Evolutionary conservation across 1,140 invertebrate species (phyloP).

Genomic region (Nephotettix cincticeps): DNA sequence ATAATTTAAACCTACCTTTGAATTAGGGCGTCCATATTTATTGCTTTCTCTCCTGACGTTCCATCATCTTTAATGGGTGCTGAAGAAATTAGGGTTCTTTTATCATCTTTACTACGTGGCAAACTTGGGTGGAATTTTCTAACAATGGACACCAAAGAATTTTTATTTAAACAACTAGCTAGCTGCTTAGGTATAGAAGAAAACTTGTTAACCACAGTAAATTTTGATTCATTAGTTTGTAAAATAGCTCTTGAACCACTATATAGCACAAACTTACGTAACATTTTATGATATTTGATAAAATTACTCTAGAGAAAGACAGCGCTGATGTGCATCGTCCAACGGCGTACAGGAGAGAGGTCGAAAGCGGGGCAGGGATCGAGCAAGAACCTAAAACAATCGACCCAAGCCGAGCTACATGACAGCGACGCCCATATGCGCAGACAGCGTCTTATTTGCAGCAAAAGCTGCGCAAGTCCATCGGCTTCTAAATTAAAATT

Average conservation of each 20-base stretch:
- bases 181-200: background rate
- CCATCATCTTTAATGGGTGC: conserved; percentile 63
- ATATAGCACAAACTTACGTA: background rate
- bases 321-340: background rate
- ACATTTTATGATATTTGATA: background rate
- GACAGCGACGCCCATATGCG: too few relatives aligned
- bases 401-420: too few relatives aligned
- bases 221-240: background rate
- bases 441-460: too few relatives aligned
- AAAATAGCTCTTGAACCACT: background rate
- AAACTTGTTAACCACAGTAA: background rate
- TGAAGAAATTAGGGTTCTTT: conserved; percentile 55
- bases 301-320: background rate
- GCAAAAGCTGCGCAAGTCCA: too few relatives aligned
- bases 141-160: conserved; percentile 6
- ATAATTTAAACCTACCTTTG: too few relatives aligned
- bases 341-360: conserved; percentile 3
- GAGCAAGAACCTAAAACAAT: too few relatives aligned
- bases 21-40: conserved; percentile 56
- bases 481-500: too few relatives aligned
- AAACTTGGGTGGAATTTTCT: conserved; percentile 29
- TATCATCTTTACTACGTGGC: conserved; percentile 53
- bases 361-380: background rate
- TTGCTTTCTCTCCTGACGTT: conserved; percentile 61
- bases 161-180: background rate